Evolutionary conservation across 2,113 vertebrate species (phyloP), one percentile per base, ranked within the genome.

Genomic region (rabbit (Oryctolagus cuniculus)): DNA sequence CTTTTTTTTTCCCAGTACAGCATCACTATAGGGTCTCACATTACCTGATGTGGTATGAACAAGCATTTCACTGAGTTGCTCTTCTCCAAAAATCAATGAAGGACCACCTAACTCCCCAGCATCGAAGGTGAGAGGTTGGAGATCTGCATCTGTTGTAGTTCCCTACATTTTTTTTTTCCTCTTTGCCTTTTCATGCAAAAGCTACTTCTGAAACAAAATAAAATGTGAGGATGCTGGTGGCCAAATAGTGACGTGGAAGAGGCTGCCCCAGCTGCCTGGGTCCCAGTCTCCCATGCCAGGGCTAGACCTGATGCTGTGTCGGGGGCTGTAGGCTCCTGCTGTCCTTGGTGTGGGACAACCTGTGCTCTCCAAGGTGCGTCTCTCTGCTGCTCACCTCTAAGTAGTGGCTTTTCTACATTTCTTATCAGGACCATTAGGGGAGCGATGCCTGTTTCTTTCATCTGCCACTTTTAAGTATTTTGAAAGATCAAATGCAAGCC

Each of bases 381-480:
- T 16, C 64, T 21, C 90, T 80, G 36, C 16, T 31, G 53, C 55
- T 93, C 77, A 38, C 55, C 82, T 92, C 27, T 67, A 58, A 21
- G 22, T 19, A 61, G 72, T 38, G 36, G 74, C 15, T 64, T 83
- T 38, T 61, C 81, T 27, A 67, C 27, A 22, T 90, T 85, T 75
- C 49, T 79, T 84, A 87, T 85, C 85, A 67, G 75, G 72, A 75
- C 17, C 15, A 81, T 87, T 81, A 70, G 25, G 44, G 38, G 31
- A 58, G 1, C 2, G 49, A 15, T 63, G 44, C 17, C 34, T 53
- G 51, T 79, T 49, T 58, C 38, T 93, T 85, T 79, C 53, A 61
- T 87, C 75, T 96, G 31, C n/a, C 21, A 38, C 77, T 72, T 87
- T 51, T 24, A 91, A 85, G 38, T 75, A 64, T 93, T 94, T 63